These are phyloP conservation scores for Eupelmus urozonus DNA, from an alignment of 2,888 invertebrate genomes.

Conservation along the genomic window DNA sequence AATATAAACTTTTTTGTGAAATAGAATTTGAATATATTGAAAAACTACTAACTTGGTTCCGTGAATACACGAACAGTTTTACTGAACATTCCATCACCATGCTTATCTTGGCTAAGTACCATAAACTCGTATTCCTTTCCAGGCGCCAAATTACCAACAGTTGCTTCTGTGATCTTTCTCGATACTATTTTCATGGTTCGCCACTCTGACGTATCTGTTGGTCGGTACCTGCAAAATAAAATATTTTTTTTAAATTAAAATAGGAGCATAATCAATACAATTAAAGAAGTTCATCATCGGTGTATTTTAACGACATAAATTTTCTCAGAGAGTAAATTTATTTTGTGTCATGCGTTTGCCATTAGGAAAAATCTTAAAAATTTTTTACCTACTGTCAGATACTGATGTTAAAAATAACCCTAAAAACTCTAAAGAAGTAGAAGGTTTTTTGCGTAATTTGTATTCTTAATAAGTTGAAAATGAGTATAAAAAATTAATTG, in stretches of 20 bases:
- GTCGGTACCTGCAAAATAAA: conserved; percentile 81
- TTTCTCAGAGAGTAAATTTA: neutral
- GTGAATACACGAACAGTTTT: conserved; percentile 88
- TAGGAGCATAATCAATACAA: too few relatives aligned
- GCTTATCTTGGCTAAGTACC: conserved; percentile 91
- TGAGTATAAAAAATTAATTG: too few relatives aligned
- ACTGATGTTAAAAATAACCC: too few relatives aligned
- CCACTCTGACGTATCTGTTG: conserved; percentile 88
- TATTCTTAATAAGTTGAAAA: too few relatives aligned
- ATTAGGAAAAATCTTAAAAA: too few relatives aligned
- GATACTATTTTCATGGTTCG: conserved; percentile 87
- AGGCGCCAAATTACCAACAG: conserved; percentile 86
- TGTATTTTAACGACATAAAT: too few relatives aligned
- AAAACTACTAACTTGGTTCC: conserved; percentile 76
- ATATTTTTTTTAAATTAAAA: too few relatives aligned
- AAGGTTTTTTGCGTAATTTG: too few relatives aligned
- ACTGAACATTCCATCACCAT: conserved; percentile 94
- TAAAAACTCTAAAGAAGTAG: too few relatives aligned
- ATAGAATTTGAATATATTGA: neutral
- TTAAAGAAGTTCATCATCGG: too few relatives aligned
- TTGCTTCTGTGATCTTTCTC: conserved; percentile 86
- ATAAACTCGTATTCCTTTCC: conserved; percentile 93
- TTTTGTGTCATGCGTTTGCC: too few relatives aligned
- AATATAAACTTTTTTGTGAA: neutral
- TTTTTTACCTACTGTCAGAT: too few relatives aligned